phyloP scores from a whole-genome alignment of 2,888 invertebrate species.

The Melitaea athalia region DNA sequence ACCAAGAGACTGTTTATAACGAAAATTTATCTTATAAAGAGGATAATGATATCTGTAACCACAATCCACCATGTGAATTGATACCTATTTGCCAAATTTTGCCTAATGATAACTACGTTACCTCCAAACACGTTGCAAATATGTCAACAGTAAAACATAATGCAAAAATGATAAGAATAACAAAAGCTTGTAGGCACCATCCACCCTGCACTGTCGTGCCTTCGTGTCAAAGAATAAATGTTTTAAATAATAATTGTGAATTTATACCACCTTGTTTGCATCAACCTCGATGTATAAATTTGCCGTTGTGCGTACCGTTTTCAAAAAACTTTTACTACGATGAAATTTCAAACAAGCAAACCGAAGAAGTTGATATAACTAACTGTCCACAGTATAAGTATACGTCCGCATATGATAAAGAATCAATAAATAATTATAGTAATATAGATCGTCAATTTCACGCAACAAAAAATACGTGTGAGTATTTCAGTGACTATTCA shows the following conservation, averaged over 20 bases:
- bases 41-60: conserved; percentile 54
- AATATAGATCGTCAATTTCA: conserved; percentile 50
- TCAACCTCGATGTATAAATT: conserved; percentile 70
- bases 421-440: conserved; percentile 47
- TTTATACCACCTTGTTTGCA: conserved; percentile 69
- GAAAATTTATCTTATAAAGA: conserved; percentile 39
- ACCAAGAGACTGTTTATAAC: conserved; percentile 27
- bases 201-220: conserved; percentile 75
- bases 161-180: conserved; percentile 63
- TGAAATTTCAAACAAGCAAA: conserved; percentile 46
- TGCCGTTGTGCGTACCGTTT: conserved; percentile 67
- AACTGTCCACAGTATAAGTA: conserved; percentile 54
- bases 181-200: conserved; percentile 73
- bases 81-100: conserved; percentile 68
- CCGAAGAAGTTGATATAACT: conserved; percentile 43
- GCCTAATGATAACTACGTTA: conserved; percentile 50
- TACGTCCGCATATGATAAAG: conserved; percentile 51
- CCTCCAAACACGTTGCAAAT: conserved; percentile 48
- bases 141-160: conserved; percentile 46
- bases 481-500: conserved; percentile 48
- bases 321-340: conserved; percentile 61
- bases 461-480: conserved; percentile 52
- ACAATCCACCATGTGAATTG: conserved; percentile 65
- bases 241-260: conserved; percentile 69
- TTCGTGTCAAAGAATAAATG: conserved; percentile 67